These are phyloP conservation scores for Eulemur mongoz DNA, from an alignment of 2,797 vertebrate species.

Conservation along the genomic window DNA sequence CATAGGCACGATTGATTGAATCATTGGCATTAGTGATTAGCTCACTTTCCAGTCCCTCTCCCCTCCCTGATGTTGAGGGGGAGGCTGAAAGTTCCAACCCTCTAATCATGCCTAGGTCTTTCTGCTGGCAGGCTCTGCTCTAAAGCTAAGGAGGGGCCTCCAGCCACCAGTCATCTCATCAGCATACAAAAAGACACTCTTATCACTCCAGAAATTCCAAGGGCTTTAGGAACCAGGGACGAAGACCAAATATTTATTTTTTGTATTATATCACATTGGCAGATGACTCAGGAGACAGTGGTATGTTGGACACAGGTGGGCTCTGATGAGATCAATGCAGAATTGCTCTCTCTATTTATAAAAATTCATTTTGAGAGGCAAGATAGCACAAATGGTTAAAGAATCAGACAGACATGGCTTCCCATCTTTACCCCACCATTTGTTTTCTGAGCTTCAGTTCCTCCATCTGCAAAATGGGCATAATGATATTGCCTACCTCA, in stretches of 20 bases:
- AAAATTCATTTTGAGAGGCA: slow-evolving; percentile 34
- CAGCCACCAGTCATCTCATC: not conserved
- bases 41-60: not conserved
- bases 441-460: slow-evolving; percentile 35
- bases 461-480: slow-evolving; percentile 22
- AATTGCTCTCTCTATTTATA: slow-evolving; percentile 6
- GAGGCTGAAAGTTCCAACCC: not conserved
- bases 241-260: not conserved
- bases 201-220: not conserved
- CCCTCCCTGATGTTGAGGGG: not conserved
- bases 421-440: not conserved
- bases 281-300: not conserved
- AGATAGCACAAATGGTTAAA: not conserved
- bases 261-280: not conserved
- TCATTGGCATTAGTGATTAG: not conserved
- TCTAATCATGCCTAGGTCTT: not conserved
- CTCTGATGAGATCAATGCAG: not conserved
- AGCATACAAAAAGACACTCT: not conserved
- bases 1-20: not conserved
- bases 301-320: not conserved
- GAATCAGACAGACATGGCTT: slow-evolving; percentile 3
- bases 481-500: not conserved
- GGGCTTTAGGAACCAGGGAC: not conserved
- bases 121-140: not conserved
- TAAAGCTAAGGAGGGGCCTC: not conserved